Evolutionary conservation across 2,113 vertebrate species (phyloP).

Genomic region (Anas platyrhynchos): DNA sequence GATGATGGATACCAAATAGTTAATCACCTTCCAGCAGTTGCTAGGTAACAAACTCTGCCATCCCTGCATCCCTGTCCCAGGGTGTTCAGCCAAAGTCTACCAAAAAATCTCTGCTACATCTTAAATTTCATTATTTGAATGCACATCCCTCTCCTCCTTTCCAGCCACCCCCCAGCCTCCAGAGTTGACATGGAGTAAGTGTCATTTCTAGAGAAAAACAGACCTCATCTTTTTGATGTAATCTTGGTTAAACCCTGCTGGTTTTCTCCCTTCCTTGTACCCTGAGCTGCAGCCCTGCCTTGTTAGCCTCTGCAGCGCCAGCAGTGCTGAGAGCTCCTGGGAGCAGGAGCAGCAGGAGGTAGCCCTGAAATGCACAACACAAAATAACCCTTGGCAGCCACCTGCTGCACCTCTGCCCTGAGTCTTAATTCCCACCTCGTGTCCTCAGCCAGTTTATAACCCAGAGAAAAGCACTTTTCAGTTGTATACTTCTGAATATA

Average conservation of each 20-base stretch:
- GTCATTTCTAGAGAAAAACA: background rate
- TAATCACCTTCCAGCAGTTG: constrained; percentile 27
- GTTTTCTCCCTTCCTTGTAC: background rate
- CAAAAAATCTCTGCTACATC: background rate
- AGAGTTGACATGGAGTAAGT: background rate
- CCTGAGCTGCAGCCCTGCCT: background rate
- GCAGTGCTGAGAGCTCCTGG: background rate
- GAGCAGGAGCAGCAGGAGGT: background rate
- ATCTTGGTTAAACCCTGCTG: background rate
- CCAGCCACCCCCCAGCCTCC: background rate
- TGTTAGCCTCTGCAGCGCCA: background rate
- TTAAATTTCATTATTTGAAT: background rate
- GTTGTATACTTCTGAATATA: background rate
- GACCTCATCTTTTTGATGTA: background rate
- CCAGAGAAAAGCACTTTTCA: background rate
- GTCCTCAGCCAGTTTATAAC: background rate
- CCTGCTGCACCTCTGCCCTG: background rate
- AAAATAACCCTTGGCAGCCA: background rate
- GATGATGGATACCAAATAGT: background rate
- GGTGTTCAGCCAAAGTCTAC: background rate
- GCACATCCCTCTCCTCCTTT: background rate
- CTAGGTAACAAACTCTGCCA: constrained; percentile 38
- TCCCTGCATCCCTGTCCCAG: background rate
- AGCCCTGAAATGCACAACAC: background rate
- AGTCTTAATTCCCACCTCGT: background rate